Evolutionary conservation across 1,140 invertebrate genomes (phyloP).

Genomic region (Arctopsyche grandis): DNA sequence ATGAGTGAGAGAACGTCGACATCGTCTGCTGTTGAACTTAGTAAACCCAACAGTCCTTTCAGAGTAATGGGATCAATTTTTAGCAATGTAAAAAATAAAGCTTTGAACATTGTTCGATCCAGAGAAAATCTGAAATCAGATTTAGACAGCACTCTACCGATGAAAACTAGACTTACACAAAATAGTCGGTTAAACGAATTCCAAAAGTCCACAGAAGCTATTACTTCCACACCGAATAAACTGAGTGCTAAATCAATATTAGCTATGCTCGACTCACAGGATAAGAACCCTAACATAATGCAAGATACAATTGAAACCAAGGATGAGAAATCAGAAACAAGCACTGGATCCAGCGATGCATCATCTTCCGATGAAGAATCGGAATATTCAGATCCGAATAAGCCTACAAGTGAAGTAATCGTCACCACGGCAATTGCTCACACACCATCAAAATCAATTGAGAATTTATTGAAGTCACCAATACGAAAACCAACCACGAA

Average conservation of each 20-base stretch:
- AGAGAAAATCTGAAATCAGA: slow-evolving; percentile 56
- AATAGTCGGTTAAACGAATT: neutral
- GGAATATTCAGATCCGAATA: neutral
- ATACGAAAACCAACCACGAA: slow-evolving; percentile 53
- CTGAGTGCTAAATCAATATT: slow-evolving; percentile 31
- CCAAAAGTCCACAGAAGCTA: neutral
- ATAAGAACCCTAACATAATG: neutral
- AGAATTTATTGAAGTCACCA: slow-evolving; percentile 59
- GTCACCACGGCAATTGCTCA: slow-evolving; percentile 49
- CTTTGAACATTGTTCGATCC: slow-evolving; percentile 65
- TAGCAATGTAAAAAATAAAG: slow-evolving; percentile 67
- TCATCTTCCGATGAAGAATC: slow-evolving; percentile 16
- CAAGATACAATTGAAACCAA: neutral
- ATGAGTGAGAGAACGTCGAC: slow-evolving; percentile 48
- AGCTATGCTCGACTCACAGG: slow-evolving; percentile 21
- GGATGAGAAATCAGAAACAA: neutral
- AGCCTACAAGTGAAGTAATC: neutral
- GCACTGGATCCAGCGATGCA: neutral
- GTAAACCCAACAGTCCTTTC: slow-evolving; percentile 45
- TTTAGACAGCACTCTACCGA: neutral
- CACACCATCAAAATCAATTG: slow-evolving; percentile 54
- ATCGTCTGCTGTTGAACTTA: neutral
- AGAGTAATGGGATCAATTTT: slow-evolving; percentile 61
- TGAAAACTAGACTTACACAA: neutral
- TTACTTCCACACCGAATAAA: neutral